Conservation (phyloP, 2,797 vertebrate species). For the Peromyscus attwateri region DNA sequence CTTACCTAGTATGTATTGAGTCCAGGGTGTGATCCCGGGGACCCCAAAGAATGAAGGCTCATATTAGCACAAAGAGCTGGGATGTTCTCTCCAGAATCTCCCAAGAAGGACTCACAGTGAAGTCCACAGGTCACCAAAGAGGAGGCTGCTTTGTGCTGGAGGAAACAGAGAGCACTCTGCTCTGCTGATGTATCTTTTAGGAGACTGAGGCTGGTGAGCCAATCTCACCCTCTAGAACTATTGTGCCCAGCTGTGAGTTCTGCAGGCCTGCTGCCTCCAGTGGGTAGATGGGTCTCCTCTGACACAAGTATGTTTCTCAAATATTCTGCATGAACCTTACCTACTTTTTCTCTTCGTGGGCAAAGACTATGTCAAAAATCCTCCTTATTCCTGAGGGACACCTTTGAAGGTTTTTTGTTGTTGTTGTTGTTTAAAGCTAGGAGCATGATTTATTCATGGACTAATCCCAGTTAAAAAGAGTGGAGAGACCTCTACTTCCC, state of each 20-base stretch:
- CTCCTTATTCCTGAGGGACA: neutral
- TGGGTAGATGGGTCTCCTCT: neutral
- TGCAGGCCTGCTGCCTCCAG: neutral
- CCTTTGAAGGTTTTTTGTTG: neutral
- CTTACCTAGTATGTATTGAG: neutral
- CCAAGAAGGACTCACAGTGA: constrained; percentile 4
- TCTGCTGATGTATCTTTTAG: neutral
- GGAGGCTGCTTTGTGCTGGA: neutral
- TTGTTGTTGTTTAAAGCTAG: neutral
- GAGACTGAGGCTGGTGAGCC: neutral
- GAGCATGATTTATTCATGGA: neutral
- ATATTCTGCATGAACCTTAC: neutral
- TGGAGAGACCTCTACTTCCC: neutral
- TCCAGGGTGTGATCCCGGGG: neutral
- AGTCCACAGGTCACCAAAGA: neutral
- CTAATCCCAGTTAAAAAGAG: neutral
- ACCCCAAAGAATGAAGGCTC: neutral
- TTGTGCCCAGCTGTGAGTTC: neutral
- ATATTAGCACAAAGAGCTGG: neutral
- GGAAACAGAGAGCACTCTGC: neutral
- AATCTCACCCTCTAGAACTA: neutral
- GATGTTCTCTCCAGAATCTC: neutral
- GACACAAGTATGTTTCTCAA: neutral
- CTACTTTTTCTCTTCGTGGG: neutral
- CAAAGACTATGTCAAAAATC: neutral